Evolutionary conservation across 2,113 vertebrate species (phyloP).

Genomic region (Podilymbus podiceps): DNA sequence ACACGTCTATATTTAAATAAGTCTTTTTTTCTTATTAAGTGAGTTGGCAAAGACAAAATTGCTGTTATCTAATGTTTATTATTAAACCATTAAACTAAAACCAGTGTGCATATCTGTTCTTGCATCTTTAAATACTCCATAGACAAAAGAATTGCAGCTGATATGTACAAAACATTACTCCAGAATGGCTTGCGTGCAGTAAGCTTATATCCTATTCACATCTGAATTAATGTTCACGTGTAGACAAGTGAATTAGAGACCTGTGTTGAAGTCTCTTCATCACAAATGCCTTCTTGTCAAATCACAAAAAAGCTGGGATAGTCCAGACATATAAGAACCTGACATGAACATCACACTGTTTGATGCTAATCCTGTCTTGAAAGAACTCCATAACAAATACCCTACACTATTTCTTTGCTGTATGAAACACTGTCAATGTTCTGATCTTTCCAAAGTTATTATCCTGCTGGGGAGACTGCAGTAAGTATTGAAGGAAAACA

Average conservation of each 20-base stretch:
- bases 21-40: not conserved
- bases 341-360: not conserved
- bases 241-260: not conserved
- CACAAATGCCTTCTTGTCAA: not conserved
- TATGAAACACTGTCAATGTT: not conserved
- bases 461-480: not conserved
- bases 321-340: not conserved
- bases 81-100: constrained; percentile 4
- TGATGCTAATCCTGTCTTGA: not conserved
- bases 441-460: not conserved
- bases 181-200: not conserved
- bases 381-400: not conserved
- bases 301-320: not conserved
- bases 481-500: not conserved
- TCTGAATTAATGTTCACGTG: not conserved
- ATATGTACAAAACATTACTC: not conserved
- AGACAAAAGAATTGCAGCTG: not conserved
- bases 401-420: not conserved
- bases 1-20: not conserved
- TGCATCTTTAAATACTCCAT: not conserved
- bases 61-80: not conserved
- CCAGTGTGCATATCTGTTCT: not conserved
- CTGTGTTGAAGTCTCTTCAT: not conserved
- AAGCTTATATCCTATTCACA: not conserved
- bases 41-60: not conserved